These are phyloP conservation scores for Nicator chloris DNA, from an alignment of 2,113 vertebrate species.

Conservation along the genomic window DNA sequence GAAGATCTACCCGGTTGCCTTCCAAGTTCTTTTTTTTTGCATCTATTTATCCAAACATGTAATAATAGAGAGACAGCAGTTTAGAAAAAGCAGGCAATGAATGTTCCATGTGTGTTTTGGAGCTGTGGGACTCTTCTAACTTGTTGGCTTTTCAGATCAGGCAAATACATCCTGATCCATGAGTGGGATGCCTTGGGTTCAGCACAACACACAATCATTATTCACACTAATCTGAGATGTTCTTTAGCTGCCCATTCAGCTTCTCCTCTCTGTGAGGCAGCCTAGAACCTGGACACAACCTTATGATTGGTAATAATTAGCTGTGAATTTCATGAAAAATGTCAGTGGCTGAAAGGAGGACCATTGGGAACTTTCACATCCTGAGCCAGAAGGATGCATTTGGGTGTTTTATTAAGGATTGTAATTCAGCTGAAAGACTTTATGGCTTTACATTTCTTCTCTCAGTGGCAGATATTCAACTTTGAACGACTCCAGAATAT, in stretches of 20 bases:
- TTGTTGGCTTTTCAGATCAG: background rate
- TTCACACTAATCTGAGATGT: background rate
- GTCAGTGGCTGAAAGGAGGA: background rate
- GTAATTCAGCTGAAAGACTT: background rate
- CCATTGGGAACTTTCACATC: background rate
- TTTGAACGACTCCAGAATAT: background rate
- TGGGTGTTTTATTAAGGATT: background rate
- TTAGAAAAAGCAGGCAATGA: background rate
- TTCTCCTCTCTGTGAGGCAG: background rate
- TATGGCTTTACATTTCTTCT: background rate
- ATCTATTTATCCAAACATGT: background rate
- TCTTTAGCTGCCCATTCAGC: background rate
- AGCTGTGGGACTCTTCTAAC: background rate
- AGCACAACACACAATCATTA: background rate
- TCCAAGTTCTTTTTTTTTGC: background rate
- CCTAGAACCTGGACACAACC: background rate
- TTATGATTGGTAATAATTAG: background rate
- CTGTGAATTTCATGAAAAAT: background rate
- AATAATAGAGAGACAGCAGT: background rate
- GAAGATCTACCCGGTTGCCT: background rate
- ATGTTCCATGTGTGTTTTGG: background rate
- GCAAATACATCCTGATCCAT: background rate
- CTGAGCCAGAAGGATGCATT: background rate
- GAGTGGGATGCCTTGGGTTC: background rate
- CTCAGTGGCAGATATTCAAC: background rate